Evolutionary conservation across 2,797 vertebrate genomes (phyloP), one percentile per base, ranked within the genome.

Genomic region (Fistularia commersonii): DNA sequence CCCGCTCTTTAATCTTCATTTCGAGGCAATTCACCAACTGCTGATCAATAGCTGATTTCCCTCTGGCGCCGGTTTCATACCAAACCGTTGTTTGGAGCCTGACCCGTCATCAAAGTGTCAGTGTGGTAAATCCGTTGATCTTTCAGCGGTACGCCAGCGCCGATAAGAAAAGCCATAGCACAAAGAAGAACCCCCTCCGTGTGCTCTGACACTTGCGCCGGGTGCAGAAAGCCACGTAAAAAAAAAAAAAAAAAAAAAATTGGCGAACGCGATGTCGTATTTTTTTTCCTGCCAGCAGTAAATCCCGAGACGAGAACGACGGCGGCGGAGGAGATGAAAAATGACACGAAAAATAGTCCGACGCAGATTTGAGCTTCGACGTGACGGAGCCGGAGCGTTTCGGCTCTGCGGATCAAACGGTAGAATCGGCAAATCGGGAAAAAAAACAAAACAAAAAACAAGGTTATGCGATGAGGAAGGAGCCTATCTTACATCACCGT

Each of bases 1-100:
- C 44, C 64, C n/a, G 52, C 63, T 68, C 69, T 78, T 81, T 80
- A 61, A 79, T 84, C 80, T 82, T 85, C 65, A 79, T 85, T 83
- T 73, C 51, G 63, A 66, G 56, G 64, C 54, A 66, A 55, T 76
- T 77, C 64, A 62, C 64, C 67, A 72, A 60, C 69, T 47, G 38
- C 15, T 40, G 62, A 79, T 85, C 81, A 74, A 77, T 74, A 76
- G 50, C 51, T 59, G 57, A 72, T 68, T 70, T 74, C 57, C 64
- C 31, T 45, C 11, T 1, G 43, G n/a, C 39, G 63, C 56, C 54
- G 36, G 46, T 65, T 72, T 79, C 54, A 73, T 54, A 68, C 37
- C 58, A 54, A 57, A 59, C 54, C 51, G 47, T 58, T 74, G 64
- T 65, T 79, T 65, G 55, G n/a, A 57, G 39, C 35, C 49, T 48